Evolutionary conservation across 2,797 vertebrate genomes (phyloP).

Genomic region (Fringilla coelebs): DNA sequence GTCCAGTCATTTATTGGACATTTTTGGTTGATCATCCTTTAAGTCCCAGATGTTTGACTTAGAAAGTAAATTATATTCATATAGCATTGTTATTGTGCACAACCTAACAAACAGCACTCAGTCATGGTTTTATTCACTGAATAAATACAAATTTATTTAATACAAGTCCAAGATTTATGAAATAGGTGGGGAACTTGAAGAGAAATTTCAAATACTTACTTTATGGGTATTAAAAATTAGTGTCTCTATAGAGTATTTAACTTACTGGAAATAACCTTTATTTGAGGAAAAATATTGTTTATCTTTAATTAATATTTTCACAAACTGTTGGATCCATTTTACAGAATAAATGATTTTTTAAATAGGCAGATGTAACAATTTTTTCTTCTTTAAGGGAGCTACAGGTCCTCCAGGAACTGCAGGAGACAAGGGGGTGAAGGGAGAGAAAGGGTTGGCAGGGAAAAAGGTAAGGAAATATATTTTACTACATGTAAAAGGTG

Average conservation of each 20-base stretch:
- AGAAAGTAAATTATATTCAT: not conserved
- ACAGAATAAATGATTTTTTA: not conserved
- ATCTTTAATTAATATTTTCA: not conserved
- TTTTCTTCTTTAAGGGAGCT: constrained; percentile 75
- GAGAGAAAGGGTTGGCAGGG: constrained; percentile 76
- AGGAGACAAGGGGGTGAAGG: constrained; percentile 77
- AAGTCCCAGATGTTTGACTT: not conserved
- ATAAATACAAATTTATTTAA: not conserved
- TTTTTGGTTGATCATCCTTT: not conserved
- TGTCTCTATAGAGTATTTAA: not conserved
- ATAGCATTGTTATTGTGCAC: not conserved
- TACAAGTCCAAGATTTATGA: not conserved
- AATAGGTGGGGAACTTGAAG: not conserved
- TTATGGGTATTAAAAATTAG: not conserved
- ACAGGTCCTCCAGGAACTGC: constrained; percentile 71
- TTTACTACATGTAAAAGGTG: not conserved
- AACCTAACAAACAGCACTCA: not conserved
- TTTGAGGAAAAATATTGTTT: not conserved
- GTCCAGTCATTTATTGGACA: not conserved
- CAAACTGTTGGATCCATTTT: not conserved
- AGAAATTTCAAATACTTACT: not conserved
- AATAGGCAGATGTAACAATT: not conserved
- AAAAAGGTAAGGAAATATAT: constrained; percentile 75
- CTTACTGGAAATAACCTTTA: not conserved
- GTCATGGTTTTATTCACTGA: not conserved